Conservation (phyloP, 2,888 invertebrate genomes). For the Morpho achilles region DNA sequence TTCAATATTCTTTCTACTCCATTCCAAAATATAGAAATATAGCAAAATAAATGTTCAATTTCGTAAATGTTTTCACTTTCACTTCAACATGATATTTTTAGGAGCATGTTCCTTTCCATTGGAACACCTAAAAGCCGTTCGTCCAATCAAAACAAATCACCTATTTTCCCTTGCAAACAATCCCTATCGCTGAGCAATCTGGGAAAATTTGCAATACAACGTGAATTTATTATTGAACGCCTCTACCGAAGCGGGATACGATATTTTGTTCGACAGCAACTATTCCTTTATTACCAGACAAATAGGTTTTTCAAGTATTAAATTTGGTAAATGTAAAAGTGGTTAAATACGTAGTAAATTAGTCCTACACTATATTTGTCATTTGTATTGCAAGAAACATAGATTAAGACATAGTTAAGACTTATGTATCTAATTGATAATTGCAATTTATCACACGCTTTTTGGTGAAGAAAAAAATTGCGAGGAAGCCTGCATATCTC, state of each 20-base stretch:
- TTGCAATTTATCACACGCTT: no score
- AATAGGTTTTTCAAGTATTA: background rate
- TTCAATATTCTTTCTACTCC: no score
- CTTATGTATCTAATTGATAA: no score
- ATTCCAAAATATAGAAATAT: no score
- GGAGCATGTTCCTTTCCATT: conserved; percentile 23
- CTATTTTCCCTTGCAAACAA: conserved; percentile 37
- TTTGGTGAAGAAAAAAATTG: no score
- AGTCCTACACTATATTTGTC: no score
- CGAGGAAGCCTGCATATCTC: no score
- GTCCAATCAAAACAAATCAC: conserved; percentile 51
- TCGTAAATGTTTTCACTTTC: background rate
- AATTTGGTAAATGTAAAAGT: no score
- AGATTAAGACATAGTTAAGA: no score
- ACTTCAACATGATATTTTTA: conserved; percentile 22
- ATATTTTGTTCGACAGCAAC: background rate
- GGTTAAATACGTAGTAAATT: no score
- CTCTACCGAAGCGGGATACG: conserved; percentile 2
- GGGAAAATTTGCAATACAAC: conserved; percentile 23
- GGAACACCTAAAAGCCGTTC: conserved; percentile 29
- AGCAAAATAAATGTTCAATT: no score
- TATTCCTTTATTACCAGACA: background rate
- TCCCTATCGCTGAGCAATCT: conserved; percentile 34
- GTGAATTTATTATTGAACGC: conserved; percentile 19
- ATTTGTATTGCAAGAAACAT: no score